Base-by-base conservation (phyloP, 2,888 invertebrate species). In the Philereme transversata region DNA sequence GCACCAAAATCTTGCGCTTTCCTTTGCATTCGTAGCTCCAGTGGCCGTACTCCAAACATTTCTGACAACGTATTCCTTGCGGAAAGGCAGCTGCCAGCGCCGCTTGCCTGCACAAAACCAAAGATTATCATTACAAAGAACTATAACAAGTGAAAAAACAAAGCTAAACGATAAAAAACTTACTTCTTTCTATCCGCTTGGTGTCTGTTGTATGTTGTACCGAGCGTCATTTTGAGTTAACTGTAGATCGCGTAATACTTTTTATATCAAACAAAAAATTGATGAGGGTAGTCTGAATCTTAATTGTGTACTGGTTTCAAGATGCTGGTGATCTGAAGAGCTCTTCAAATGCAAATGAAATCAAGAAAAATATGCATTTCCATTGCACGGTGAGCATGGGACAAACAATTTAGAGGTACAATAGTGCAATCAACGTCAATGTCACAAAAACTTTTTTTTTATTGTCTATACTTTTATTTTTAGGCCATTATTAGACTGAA, bases 11-110 rank as follows among this genome's bases (percentile, higher is more conserved):
- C 88, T 98, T 98, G 64, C 98, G 94, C 86, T 98, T 98, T 9
- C 96, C 96, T 71, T 95, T 97, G 81, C 98, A 99, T 84, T 98
- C 97, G 77, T 97, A 99, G 63, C 97, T 98, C 97, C 98, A 99
- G 83, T 99, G 98, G 0, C 98, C 98, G 78, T 95, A 95, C 86
- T 98, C 96, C 51, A 98, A 88, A 80, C 98, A 99, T 88, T 98
- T 98, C 83, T 98, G 98, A 82, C 98, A 99, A 34, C 97, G 94
- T 63, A 96, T 94, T 8, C 96, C 96, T 83, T 96, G 95, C 0
- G 96, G 96, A 83, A 95, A 95, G 0, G 94, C 93, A 10, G 94
- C 93, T 40, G 94, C 93, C 77, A 95, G 85, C 64, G 94, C 94
- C 56, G 93, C 94, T 76, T 93, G 92, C 72, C 94, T 94, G 73